Evolutionary conservation across 2,888 invertebrate species (phyloP).

Genomic region (Dynastes grantii): DNA sequence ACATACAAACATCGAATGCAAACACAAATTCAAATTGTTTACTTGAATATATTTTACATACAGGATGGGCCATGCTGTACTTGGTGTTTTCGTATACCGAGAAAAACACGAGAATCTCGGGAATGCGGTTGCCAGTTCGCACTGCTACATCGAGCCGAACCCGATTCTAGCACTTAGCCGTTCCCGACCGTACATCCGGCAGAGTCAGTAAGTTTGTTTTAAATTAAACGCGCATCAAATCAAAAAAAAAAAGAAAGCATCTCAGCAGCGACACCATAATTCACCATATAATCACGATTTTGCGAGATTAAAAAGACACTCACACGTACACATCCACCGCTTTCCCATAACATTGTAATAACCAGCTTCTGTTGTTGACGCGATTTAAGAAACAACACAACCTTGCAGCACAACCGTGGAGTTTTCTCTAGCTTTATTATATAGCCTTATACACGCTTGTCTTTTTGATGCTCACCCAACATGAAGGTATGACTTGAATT

Average conservation of each 20-base stretch:
- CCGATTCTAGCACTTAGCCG: slow-evolving; percentile 78
- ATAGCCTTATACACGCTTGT: slow-evolving; percentile 20
- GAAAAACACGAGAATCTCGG: slow-evolving; percentile 81
- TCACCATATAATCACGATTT: slow-evolving; percentile 9
- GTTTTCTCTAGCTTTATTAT: slow-evolving; percentile 1
- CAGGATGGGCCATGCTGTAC: slow-evolving; percentile 85
- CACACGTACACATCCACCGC: slow-evolving; percentile 20
- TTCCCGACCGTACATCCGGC: slow-evolving; percentile 70
- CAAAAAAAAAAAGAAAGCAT: slow-evolving; percentile 50
- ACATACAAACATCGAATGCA: slow-evolving; percentile 13
- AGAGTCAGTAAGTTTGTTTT: slow-evolving; percentile 68
- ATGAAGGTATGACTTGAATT: background rate
- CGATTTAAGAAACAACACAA: background rate
- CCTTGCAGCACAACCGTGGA: slow-evolving; percentile 7
- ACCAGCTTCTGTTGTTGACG: slow-evolving; percentile 36
- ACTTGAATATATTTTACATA: slow-evolving; percentile 46
- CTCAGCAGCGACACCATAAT: slow-evolving; percentile 57
- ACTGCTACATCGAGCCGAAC: slow-evolving; percentile 88
- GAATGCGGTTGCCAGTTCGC: slow-evolving; percentile 95
- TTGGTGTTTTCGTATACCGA: slow-evolving; percentile 90
- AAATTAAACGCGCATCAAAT: slow-evolving; percentile 50
- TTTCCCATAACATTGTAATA: slow-evolving; percentile 19
- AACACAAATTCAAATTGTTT: slow-evolving; percentile 39
- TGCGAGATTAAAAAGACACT: slow-evolving; percentile 48
- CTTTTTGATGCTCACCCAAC: background rate